These are phyloP conservation scores for Nixonia krombeini DNA, from an alignment of 1,140 invertebrate genomes.

Conservation along the genomic window DNA sequence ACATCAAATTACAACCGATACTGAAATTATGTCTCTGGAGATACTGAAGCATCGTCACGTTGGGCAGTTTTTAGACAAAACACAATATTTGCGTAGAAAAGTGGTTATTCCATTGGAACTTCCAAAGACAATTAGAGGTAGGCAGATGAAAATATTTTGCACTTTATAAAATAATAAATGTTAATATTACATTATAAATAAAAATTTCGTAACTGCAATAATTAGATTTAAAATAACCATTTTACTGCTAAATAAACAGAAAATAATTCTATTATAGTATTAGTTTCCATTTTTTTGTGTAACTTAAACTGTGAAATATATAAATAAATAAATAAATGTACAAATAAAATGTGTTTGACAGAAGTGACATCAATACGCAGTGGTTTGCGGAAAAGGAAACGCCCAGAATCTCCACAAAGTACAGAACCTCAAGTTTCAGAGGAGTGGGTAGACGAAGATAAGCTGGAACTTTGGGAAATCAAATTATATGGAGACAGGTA, in stretches of 20 bases:
- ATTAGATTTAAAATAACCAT: no score
- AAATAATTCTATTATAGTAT: no score
- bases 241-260: no score
- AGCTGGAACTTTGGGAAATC: constrained; percentile 97
- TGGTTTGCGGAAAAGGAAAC: constrained; percentile 91
- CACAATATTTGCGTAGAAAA: constrained; percentile 93
- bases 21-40: constrained; percentile 94
- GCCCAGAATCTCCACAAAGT: constrained; percentile 90
- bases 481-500: constrained; percentile 93
- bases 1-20: constrained; percentile 96
- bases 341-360: no score
- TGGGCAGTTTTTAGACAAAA: constrained; percentile 89
- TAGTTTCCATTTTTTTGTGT: no score
- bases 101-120: constrained; percentile 96
- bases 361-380: constrained; percentile 95
- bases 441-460: constrained; percentile 96
- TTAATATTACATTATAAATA: no score
- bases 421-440: constrained; percentile 92
- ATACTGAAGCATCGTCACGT: constrained; percentile 90
- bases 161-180: no score
- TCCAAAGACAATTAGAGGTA: constrained; percentile 90
- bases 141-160: no score
- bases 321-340: no score
- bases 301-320: no score
- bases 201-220: no score